Conservation (phyloP, 2,888 invertebrate genomes). For the Congeria kusceri region DNA sequence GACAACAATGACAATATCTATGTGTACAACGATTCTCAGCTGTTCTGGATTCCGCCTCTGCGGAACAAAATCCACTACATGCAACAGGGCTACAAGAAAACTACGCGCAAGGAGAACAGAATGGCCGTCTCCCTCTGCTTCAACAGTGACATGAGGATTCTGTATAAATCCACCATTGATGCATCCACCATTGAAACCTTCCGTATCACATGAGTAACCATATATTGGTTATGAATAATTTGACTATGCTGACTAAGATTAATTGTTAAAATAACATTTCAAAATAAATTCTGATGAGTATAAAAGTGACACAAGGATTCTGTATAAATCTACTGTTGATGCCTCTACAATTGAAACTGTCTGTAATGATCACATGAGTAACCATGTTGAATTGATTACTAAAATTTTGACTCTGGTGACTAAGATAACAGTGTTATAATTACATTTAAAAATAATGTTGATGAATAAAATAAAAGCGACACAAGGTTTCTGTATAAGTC, state of each 20-base stretch:
- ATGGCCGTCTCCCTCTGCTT: slow-evolving; percentile 40
- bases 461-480: too few species aligned
- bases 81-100: slow-evolving; percentile 42
- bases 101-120: slow-evolving; percentile 8
- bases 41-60: slow-evolving; percentile 54
- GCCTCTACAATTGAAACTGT: slow-evolving; percentile 44
- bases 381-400: too few species aligned
- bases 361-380: background rate
- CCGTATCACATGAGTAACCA: slow-evolving; percentile 10
- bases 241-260: too few species aligned
- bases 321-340: slow-evolving; percentile 38
- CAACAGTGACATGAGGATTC: slow-evolving; percentile 23
- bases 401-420: too few species aligned
- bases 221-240: too few species aligned
- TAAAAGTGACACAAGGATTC: slow-evolving; percentile 24
- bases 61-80: slow-evolving; percentile 48
- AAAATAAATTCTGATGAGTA: too few species aligned
- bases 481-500: too few species aligned
- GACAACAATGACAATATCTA: slow-evolving; percentile 52
- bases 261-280: too few species aligned
- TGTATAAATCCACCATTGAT: slow-evolving; percentile 36
- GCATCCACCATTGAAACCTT: slow-evolving; percentile 46
- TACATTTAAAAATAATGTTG: too few species aligned
- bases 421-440: too few species aligned
- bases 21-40: slow-evolving; percentile 51